A percentile compares a stretch with the other conserved stretches of the same genome.
These are phyloP conservation scores for Eurystomus gularis DNA, from an alignment of 2,113 vertebrate species.

Conservation along the genomic window DNA sequence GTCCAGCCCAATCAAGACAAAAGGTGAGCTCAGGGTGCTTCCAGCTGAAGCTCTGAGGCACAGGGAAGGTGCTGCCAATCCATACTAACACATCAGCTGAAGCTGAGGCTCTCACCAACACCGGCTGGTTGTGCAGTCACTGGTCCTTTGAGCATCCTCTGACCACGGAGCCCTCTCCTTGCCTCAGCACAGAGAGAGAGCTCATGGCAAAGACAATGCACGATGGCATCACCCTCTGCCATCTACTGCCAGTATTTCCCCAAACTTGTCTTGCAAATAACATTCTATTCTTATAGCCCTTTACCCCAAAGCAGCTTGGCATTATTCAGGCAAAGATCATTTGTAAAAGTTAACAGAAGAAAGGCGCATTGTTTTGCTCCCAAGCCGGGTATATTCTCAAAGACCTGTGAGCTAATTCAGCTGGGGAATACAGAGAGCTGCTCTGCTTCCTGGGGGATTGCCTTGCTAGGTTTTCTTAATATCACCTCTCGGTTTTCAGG, in stretches of 20 bases:
- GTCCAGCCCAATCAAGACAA: background rate
- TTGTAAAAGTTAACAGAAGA: background rate
- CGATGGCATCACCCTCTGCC: background rate
- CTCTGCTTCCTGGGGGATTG: background rate
- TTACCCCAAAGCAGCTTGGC: background rate
- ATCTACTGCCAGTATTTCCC: background rate
- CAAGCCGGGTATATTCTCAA: background rate
- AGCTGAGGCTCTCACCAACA: background rate
- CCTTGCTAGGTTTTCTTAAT: background rate
- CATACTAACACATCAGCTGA: background rate
- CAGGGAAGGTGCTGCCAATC: background rate
- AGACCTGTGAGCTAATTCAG: background rate
- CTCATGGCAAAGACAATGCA: background rate
- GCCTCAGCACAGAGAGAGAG: background rate
- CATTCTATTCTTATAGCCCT: background rate
- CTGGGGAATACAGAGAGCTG: background rate
- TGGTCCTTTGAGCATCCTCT: background rate
- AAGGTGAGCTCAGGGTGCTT: background rate
- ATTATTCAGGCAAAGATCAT: background rate
- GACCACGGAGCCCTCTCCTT: fast-evolving
- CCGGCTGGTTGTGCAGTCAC: too few relatives aligned
- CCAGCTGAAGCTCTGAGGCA: background rate
- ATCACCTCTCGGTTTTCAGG: background rate
- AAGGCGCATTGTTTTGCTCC: background rate
- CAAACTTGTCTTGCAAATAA: background rate